phyloP scores from a whole-genome alignment of 1,140 invertebrate species.

The Leptoteleia sp. region DNA sequence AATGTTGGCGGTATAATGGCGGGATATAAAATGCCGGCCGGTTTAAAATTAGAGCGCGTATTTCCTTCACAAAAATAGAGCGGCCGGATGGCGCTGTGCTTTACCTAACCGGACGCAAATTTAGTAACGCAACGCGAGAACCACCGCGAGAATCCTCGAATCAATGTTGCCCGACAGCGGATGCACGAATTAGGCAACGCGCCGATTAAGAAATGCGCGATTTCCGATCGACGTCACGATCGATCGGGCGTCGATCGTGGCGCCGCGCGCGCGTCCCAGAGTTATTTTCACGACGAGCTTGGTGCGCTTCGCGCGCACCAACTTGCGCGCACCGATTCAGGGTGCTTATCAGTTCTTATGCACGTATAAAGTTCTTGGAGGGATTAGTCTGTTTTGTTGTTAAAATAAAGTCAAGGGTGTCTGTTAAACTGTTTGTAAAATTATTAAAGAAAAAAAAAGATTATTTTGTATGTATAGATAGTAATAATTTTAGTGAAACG shows the following conservation, averaged over 20 bases:
- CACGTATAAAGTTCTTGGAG: no score
- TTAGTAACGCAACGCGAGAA: slow-evolving; percentile 72
- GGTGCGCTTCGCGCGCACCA: not conserved
- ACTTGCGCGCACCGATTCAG: not conserved
- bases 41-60: slow-evolving; percentile 77
- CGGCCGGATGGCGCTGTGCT: slow-evolving; percentile 71
- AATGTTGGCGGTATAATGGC: slow-evolving; percentile 58
- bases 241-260: no score
- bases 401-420: no score
- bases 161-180: slow-evolving; percentile 21
- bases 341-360: no score
- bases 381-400: no score
- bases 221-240: slow-evolving; percentile 20
- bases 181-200: slow-evolving; percentile 52
- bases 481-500: no score
- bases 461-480: no score
- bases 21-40: slow-evolving; percentile 70
- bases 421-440: no score
- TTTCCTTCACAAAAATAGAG: slow-evolving; percentile 79
- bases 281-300: no score
- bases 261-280: not conserved
- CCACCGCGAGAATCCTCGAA: slow-evolving; percentile 35
- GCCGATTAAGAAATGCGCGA: slow-evolving; percentile 16
- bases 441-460: no score
- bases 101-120: slow-evolving; percentile 71